Evolutionary conservation across 1,140 invertebrate genomes (phyloP), one percentile per base, ranked within the genome.

Genomic region (Cherax destructor): DNA sequence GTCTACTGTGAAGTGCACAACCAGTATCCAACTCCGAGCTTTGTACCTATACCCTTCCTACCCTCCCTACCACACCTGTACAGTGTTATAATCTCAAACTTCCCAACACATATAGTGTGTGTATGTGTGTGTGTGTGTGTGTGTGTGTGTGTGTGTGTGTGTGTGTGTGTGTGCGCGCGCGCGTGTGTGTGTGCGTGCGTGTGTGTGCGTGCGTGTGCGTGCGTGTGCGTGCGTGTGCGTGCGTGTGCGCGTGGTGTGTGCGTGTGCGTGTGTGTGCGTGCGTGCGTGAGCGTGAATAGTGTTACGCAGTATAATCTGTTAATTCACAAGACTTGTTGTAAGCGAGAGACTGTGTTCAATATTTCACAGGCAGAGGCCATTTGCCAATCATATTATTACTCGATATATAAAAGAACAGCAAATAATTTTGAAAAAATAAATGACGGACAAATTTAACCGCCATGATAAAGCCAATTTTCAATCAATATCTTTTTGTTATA

Each of bases 331-430:
- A 59, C 9, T 59, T 9, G 9, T 10, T 65, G 61, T 65, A 21
- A 5, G 77, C 77, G 50, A 21, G 77, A 79, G 47, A 16, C 47
- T 79, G 50, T 56, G 80, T 83, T 52, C 4, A 30, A 30, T 72
- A 50, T 59, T 56, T 87, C 74, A 59, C 85, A 87, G 76, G 76
- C 76, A 87, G 85, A 87, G 85, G 76, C 85, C 11, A 59, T 56
- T 52, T 9, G 13, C 41, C 41, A 56, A 78, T 56, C 52, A 41
- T 30, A 30, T 50, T 87, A 50, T 18, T 74, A 24, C 85, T 87
- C 52, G 74, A 30, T 49, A 49, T 21, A 41, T 78, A 50, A 74
- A 50, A 30, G 11, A 16, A 83, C n/a, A 16, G 52, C 52, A 59
- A 83, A 41, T n/a, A 61, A 24, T 83, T 61, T 52, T 21, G 24